Base-by-base conservation (phyloP, 2,888 invertebrate genomes). In the Xylota sylvarum region DNA sequence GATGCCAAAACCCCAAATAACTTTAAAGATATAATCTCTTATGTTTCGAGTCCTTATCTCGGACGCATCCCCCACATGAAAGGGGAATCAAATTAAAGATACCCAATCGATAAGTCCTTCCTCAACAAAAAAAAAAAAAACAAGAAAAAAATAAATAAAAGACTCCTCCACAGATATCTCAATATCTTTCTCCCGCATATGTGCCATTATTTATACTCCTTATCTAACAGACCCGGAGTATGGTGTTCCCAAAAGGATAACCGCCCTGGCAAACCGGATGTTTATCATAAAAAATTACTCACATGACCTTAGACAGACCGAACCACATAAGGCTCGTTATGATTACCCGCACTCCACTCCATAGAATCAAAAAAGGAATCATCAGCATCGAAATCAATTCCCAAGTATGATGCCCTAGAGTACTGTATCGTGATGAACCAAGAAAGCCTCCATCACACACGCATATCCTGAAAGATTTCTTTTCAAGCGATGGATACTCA, bases 301-400 rank as follows among this genome's bases (percentile, higher is more conserved):
- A 43, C 62, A 79, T 56, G 69, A 69, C 78, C 73, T 83, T 67
- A 40, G 58, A 37, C 35, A 52, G 46, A 30, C 46, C 48, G 32
- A 50, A 52, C 27, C 43, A 43, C 32, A 64, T 40, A 50, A 64
- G 37, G 56, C 40, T 79, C 79, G 56, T 74, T 83, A 83, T 78
- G 70, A 79, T 55, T 73, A 40, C 46, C 69, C 83, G 64, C 60
- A 52, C 70, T 35, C 52, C 10, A 5, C 23, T 5, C 35, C 35
- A 23, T 3, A 9, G 72, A 58, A 14, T 5, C 12, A 37, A n/a
- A 19, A 52, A 48, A 14, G 50, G 32, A 50, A 37, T 73, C 62
- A 76, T 70, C 56, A 62, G 56, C 64, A 76, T 82, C 82, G 58
- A 84, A 84, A 84, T 84, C 84, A 84, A 84, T 84, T 84, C 84